These are phyloP conservation scores for Malachius bipustulatus DNA, from an alignment of 2,888 invertebrate genomes.

Conservation along the genomic window DNA sequence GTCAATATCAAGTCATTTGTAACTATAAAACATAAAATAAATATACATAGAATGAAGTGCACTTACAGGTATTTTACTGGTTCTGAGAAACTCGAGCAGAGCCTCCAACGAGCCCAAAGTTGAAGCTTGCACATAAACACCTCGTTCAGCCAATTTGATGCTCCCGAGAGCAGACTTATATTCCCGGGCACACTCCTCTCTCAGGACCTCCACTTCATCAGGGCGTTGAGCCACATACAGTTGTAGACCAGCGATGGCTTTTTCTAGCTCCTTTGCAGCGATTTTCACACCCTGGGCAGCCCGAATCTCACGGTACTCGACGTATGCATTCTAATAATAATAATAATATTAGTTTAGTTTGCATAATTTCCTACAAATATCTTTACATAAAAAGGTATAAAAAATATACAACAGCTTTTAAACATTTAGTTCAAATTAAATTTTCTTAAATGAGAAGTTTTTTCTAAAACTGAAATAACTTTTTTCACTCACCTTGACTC, in stretches of 20 bases:
- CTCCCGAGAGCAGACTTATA: slow-evolving; percentile 80
- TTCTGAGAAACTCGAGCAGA: slow-evolving; percentile 79
- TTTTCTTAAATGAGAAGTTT: neutral
- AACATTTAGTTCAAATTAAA: too few relatives aligned
- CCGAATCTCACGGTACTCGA: slow-evolving; percentile 85
- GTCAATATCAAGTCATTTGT: too few relatives aligned
- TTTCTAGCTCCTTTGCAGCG: slow-evolving; percentile 94
- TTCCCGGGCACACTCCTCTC: slow-evolving; percentile 79
- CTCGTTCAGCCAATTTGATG: slow-evolving; percentile 82
- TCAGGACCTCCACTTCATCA: slow-evolving; percentile 81
- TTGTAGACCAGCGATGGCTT: slow-evolving; percentile 93
- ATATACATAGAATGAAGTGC: too few relatives aligned
- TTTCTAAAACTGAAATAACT: too few relatives aligned
- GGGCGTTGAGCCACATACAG: slow-evolving; percentile 81
- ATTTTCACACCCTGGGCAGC: slow-evolving; percentile 99
- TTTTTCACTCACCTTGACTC: slow-evolving; percentile 80
- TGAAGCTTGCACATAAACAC: slow-evolving; percentile 98
- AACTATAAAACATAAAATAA: slow-evolving; percentile 2
- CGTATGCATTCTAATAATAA: slow-evolving; percentile 75
- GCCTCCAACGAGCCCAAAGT: slow-evolving; percentile 99
- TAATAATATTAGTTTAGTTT: too few relatives aligned
- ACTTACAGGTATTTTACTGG: slow-evolving; percentile 89
- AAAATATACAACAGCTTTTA: slow-evolving; percentile 8
- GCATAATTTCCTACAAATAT: too few relatives aligned
- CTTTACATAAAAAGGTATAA: too few relatives aligned